These are phyloP conservation scores for Formica exsecta DNA, from an alignment of 1,140 invertebrate genomes.

Conservation along the genomic window DNA sequence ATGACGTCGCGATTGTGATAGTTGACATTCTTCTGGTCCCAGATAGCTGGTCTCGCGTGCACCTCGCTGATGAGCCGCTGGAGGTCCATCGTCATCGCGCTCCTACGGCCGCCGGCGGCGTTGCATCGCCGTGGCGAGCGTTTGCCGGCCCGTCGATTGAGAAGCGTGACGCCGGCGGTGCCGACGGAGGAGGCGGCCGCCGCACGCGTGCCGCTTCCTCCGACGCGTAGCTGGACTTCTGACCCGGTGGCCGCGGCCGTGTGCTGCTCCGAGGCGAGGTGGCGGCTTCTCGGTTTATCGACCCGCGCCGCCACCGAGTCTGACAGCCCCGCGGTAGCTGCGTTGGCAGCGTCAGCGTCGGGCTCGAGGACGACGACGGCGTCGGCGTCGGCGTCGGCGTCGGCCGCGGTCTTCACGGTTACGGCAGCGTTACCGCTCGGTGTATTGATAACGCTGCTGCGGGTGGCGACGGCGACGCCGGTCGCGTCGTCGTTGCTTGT, in stretches of 20 bases:
- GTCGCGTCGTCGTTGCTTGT: constrained; percentile 68
- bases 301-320: constrained; percentile 27
- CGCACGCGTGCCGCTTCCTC: constrained; percentile 72
- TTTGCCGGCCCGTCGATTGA: constrained; percentile 70
- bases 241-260: constrained; percentile 30
- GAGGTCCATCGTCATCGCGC: constrained; percentile 77
- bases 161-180: constrained; percentile 70
- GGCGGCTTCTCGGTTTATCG: constrained; percentile 58
- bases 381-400: not conserved
- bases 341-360: constrained; percentile 8
- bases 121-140: constrained; percentile 75
- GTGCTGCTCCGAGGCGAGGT: constrained; percentile 42
- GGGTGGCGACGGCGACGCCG: constrained; percentile 48
- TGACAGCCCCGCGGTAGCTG: not conserved
- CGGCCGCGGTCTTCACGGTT: not conserved
- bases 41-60: constrained; percentile 79
- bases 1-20: constrained; percentile 80
- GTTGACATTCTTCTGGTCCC: constrained; percentile 81
- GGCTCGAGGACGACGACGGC: constrained; percentile 18
- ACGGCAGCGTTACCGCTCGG: not conserved
- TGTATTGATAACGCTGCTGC: not conserved
- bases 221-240: constrained; percentile 66
- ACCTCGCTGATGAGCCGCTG: constrained; percentile 79
- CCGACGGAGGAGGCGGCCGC: constrained; percentile 71
- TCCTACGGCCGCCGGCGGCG: constrained; percentile 71